phyloP scores from a whole-genome alignment of 2,797 vertebrate genomes.

The Schizothorax lantsangensis region DNA sequence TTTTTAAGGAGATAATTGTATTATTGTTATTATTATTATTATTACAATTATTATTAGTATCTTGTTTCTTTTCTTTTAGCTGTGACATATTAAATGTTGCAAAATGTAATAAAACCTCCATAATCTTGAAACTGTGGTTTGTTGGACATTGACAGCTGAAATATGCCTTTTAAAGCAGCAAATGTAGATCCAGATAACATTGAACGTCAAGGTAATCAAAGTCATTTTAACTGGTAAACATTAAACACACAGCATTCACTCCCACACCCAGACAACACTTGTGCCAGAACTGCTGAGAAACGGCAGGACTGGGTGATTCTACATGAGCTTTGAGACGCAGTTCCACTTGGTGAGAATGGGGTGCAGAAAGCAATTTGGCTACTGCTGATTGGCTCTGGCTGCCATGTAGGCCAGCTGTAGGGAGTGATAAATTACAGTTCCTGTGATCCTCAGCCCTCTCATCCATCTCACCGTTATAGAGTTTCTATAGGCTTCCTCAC shows the following conservation, averaged over 20 bases:
- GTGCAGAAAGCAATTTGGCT: slow-evolving; percentile 61
- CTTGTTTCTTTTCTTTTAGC: slow-evolving; percentile 36
- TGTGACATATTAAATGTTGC: slow-evolving; percentile 42
- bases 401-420: slow-evolving; percentile 52
- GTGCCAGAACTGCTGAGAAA: slow-evolving; percentile 13
- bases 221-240: neutral
- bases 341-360: slow-evolving; percentile 48
- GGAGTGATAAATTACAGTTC: slow-evolving; percentile 54
- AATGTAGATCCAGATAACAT: neutral
- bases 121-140: slow-evolving; percentile 29
- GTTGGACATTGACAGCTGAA: neutral
- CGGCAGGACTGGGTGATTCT: slow-evolving; percentile 22
- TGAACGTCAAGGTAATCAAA: neutral
- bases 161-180: neutral
- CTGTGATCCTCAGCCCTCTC: slow-evolving; percentile 50
- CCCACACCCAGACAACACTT: slow-evolving; percentile 3
- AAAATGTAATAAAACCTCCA: slow-evolving; percentile 43
- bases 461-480: slow-evolving; percentile 46
- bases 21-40: slow-evolving; percentile 48
- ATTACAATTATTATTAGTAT: slow-evolving; percentile 37
- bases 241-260: neutral
- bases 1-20: slow-evolving; percentile 23
- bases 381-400: slow-evolving; percentile 55
- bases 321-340: slow-evolving; percentile 37
- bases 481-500: slow-evolving; percentile 27